A percentile compares a stretch with the other conserved stretches of the same genome.
phyloP scores from a whole-genome alignment of 2,888 invertebrate genomes.

The Thereva unica region DNA sequence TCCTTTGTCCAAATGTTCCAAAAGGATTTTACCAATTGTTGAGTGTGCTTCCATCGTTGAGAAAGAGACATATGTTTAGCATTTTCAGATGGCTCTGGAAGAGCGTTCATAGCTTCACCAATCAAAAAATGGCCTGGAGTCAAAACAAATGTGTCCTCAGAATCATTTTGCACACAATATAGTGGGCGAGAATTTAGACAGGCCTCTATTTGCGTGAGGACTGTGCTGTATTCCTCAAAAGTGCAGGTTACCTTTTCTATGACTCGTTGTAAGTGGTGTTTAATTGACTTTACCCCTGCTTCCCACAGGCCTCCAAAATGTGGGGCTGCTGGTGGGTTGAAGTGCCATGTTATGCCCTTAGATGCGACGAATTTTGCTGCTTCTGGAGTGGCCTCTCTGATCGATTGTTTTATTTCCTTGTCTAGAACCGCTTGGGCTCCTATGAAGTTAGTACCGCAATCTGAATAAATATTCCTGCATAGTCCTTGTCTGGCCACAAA shows the following conservation, averaged over 20 bases:
- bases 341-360: neutral
- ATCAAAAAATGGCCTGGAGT: too few species aligned
- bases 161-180: too few species aligned
- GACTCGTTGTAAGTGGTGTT: slow-evolving; percentile 19
- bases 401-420: neutral
- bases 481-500: neutral
- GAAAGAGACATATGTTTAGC: neutral
- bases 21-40: slow-evolving; percentile 41
- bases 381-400: neutral
- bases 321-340: too few species aligned
- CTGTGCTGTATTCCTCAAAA: slow-evolving; percentile 46
- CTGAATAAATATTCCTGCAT: neutral
- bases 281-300: too few species aligned
- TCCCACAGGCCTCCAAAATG: too few species aligned
- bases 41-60: slow-evolving; percentile 42
- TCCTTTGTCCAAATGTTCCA: slow-evolving; percentile 36
- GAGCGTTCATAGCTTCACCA: too few species aligned
- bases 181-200: slow-evolving; percentile 23
- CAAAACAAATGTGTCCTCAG: too few species aligned
- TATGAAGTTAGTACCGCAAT: neutral
- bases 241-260: slow-evolving; percentile 43
- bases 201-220: slow-evolving; percentile 45
- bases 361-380: neutral
- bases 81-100: slow-evolving; percentile 32
- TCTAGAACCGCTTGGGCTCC: too few species aligned